Evolutionary conservation across 2,797 vertebrate species (phyloP).

Genomic region (Hemibagrus guttatus): DNA sequence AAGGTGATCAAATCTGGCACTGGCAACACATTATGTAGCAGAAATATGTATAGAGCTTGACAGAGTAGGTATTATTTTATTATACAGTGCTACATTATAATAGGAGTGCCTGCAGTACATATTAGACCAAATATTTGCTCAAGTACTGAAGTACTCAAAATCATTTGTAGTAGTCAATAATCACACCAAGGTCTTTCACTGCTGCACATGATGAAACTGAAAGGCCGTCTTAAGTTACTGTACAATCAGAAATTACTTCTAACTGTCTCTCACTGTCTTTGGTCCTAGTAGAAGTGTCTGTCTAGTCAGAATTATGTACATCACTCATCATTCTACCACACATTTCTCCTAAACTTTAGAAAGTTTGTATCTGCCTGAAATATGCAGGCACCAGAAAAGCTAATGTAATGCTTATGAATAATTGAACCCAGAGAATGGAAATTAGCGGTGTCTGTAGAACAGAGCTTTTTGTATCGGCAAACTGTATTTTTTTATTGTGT

Average conservation of each 20-base stretch:
- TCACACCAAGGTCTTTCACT: neutral
- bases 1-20: neutral
- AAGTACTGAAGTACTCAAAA: neutral
- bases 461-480: neutral
- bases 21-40: neutral
- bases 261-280: no score
- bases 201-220: neutral
- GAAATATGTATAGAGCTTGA: neutral
- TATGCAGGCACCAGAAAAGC: neutral
- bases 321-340: no score
- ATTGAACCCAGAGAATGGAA: neutral
- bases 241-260: no score
- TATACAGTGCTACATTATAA: neutral
- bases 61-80: neutral
- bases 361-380: neutral
- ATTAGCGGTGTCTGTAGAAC: neutral
- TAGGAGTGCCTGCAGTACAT: no score
- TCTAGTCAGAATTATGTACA: no score
- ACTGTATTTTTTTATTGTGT: neutral
- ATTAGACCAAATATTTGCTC: neutral
- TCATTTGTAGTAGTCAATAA: neutral
- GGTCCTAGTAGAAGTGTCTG: no score
- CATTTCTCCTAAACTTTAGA: neutral
- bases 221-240: no score
- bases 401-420: neutral